These are phyloP conservation scores for Xenopus borealis DNA, from an alignment of 2,113 vertebrate genomes.

Conservation along the genomic window DNA sequence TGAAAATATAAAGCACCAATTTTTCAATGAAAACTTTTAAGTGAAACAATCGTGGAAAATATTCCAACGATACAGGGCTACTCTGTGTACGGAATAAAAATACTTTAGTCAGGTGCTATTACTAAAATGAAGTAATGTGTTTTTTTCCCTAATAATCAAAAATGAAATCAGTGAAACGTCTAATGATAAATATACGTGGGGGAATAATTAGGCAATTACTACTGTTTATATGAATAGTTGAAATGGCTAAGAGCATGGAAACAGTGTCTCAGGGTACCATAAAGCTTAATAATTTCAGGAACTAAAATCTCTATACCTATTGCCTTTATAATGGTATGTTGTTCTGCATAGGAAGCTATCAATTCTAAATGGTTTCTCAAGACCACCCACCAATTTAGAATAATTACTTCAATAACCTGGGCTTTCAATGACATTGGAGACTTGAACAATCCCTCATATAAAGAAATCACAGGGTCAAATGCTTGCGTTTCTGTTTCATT, in stretches of 20 bases:
- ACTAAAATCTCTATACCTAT: conserved; percentile 39
- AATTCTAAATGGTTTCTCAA: conserved; percentile 54
- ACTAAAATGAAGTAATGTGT: too few species aligned
- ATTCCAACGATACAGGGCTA: too few species aligned
- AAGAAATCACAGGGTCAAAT: conserved; percentile 50
- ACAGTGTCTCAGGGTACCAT: conserved; percentile 13
- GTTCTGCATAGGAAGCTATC: conserved; percentile 56
- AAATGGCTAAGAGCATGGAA: neutral
- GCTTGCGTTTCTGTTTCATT: conserved; percentile 26
- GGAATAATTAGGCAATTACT: too few species aligned
- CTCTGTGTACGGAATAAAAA: too few species aligned
- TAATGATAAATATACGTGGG: too few species aligned
- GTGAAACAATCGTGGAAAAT: too few species aligned
- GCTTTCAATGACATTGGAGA: conserved; percentile 34
- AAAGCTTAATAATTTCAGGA: conserved; percentile 53
- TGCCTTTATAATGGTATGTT: conserved; percentile 47
- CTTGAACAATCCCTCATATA: conserved; percentile 51
- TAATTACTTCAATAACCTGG: conserved; percentile 63
- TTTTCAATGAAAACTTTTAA: too few species aligned
- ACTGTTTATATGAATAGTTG: too few species aligned
- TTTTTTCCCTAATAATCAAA: neutral
- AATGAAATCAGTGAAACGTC: too few species aligned
- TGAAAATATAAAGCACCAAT: too few species aligned
- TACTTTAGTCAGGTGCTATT: too few species aligned
- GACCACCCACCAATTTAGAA: conserved; percentile 66